phyloP scores from a whole-genome alignment of 2,113 vertebrate genomes.

The Ameiurus melas region DNA sequence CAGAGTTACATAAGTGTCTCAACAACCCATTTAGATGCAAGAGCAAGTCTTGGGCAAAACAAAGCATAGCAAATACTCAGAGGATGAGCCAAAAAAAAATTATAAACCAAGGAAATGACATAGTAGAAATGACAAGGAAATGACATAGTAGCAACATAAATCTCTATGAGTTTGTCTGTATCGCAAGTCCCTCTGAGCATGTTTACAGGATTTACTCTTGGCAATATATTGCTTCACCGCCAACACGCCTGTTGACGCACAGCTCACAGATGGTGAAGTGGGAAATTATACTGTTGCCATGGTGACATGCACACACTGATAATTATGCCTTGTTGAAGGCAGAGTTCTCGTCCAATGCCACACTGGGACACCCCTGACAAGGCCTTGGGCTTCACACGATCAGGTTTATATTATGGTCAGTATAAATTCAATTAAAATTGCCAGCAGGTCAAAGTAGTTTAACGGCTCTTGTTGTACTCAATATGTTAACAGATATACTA shows the following conservation, averaged over 20 bases:
- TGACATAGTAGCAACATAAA: background rate
- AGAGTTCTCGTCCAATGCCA: background rate
- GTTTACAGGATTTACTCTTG: conserved; percentile 13
- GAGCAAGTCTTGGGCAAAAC: background rate
- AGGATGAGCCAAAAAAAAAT: background rate
- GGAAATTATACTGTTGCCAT: conserved; percentile 63
- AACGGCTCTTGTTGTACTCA: background rate
- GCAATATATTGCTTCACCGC: background rate
- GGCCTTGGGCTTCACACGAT: background rate
- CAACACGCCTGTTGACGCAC: conserved; percentile 28
- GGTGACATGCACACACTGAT: conserved; percentile 57
- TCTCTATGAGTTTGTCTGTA: background rate
- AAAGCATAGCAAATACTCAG: background rate
- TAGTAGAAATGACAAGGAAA: background rate
- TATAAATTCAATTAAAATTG: background rate
- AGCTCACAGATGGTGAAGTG: conserved; percentile 50
- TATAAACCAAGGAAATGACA: background rate
- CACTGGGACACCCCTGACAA: conserved; percentile 17
- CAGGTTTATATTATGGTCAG: background rate
- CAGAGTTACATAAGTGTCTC: background rate
- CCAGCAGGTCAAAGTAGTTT: background rate
- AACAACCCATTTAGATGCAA: background rate
- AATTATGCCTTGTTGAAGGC: conserved; percentile 56
- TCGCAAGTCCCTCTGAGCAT: background rate
- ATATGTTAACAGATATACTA: background rate